A percentile compares a stretch with the other conserved stretches of the same genome.
Conservation (phyloP, 2,113 vertebrate species). For the Pseudorhombus dupliciocellatus region DNA sequence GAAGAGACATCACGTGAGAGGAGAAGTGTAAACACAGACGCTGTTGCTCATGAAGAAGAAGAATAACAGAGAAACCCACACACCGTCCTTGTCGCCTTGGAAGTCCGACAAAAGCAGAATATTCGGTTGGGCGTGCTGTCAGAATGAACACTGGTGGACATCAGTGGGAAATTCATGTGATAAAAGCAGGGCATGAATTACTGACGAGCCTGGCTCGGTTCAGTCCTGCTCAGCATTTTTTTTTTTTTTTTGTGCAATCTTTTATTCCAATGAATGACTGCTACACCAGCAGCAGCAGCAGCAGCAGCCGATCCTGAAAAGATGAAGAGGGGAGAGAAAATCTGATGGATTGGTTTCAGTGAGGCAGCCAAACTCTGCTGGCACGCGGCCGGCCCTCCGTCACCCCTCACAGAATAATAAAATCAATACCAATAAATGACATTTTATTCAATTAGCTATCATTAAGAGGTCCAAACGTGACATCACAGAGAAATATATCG, state of each 20-base stretch:
- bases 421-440: slow-evolving; percentile 61
- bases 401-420: slow-evolving; percentile 41
- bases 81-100: not conserved
- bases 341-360: slow-evolving; percentile 54
- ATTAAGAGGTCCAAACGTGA: slow-evolving; percentile 37
- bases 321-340: slow-evolving; percentile 31
- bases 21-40: no score
- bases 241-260: slow-evolving; percentile 36
- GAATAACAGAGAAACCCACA: not conserved
- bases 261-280: slow-evolving; percentile 54
- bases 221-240: slow-evolving; percentile 60
- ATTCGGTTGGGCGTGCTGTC: slow-evolving; percentile 8
- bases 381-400: slow-evolving; percentile 24
- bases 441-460: slow-evolving; percentile 60
- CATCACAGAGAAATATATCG: slow-evolving; percentile 41
- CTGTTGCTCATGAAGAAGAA: no score
- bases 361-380: slow-evolving; percentile 45
- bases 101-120: not conserved
- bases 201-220: slow-evolving; percentile 39
- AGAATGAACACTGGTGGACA: slow-evolving; percentile 19
- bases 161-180: slow-evolving; percentile 32
- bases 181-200: slow-evolving; percentile 42
- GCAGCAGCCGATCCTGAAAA: slow-evolving; percentile 47
- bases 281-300: slow-evolving; percentile 15
- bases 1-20: no score